Conservation (phyloP, 2,113 vertebrate species). For the Oryzias celebensis region DNA sequence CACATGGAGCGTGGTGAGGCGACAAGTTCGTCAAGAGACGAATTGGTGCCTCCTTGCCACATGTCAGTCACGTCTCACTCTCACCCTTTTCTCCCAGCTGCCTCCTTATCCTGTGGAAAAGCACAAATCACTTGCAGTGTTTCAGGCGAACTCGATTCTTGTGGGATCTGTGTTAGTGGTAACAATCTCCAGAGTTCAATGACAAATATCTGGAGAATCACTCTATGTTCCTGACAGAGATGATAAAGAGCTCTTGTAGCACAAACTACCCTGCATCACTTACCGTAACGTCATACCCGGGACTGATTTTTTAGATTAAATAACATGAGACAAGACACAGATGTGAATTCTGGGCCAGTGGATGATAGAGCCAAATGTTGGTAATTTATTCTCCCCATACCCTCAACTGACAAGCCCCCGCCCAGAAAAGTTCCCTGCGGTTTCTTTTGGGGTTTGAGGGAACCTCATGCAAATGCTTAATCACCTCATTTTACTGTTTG, state of each 20-base stretch:
- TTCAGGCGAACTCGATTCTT: slow-evolving; percentile 23
- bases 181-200: slow-evolving; percentile 7
- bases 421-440: slow-evolving; percentile 32
- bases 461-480: slow-evolving; percentile 53
- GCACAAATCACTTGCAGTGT: slow-evolving; percentile 30
- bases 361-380: slow-evolving; percentile 34
- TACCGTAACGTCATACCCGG: slow-evolving; percentile 8
- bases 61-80: slow-evolving; percentile 66
- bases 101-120: slow-evolving; percentile 32
- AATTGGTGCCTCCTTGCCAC: slow-evolving; percentile 66
- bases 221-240: slow-evolving; percentile 27
- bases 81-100: background rate
- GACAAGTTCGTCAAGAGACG: slow-evolving; percentile 69
- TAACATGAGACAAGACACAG: slow-evolving; percentile 48
- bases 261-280: slow-evolving; percentile 23
- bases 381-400: slow-evolving; percentile 36
- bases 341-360: slow-evolving; percentile 46
- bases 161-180: background rate
- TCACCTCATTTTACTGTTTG: slow-evolving; percentile 54
- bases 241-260: slow-evolving; percentile 26
- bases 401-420: slow-evolving; percentile 22
- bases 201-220: slow-evolving; percentile 30
- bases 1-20: slow-evolving; percentile 73
- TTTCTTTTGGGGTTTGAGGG: slow-evolving; percentile 33
- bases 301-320: slow-evolving; percentile 39